Percentiles rank a stretch among this genome's conserved stretches.
Conservation (phyloP, 2,797 vertebrate species). For the Taeniopygia guttata region DNA sequence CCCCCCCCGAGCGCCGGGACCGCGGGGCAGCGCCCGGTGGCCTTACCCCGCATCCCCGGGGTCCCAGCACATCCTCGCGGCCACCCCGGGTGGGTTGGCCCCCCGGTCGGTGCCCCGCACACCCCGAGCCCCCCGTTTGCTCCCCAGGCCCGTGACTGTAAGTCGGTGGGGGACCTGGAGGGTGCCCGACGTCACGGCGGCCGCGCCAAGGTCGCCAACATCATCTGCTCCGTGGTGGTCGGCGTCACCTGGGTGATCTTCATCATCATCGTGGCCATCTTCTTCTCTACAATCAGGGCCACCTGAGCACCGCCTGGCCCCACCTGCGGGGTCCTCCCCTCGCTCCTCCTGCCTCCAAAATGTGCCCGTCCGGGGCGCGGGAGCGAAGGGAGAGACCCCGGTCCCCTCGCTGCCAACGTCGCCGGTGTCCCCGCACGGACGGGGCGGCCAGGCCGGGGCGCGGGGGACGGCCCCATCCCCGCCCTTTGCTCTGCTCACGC, state of each 20-base stretch:
- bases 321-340: accelerated
- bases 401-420: accelerated
- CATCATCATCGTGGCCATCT: accelerated
- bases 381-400: accelerated
- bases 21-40: accelerated
- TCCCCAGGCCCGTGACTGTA: conserved; percentile 87
- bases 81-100: accelerated
- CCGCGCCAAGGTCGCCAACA: conserved; percentile 88
- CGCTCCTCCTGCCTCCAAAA: not conserved
- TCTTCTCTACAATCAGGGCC: accelerated
- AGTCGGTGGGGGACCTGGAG: conserved; percentile 84
- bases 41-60: not conserved
- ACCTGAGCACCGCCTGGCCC: accelerated
- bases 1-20: not conserved
- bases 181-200: conserved; percentile 80
- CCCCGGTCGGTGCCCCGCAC: accelerated
- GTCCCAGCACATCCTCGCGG: not conserved
- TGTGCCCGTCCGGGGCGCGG: accelerated
- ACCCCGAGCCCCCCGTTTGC: not conserved
- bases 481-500: not conserved
- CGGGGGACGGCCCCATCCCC: accelerated
- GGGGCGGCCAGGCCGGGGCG: too few species aligned
- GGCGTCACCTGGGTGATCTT: accelerated
- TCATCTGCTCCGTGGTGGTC: conserved; percentile 29
- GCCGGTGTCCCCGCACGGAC: not conserved